These are phyloP conservation scores for Sinodicranocentrus sp. DNA, from an alignment of 2,888 invertebrate genomes.

Conservation along the genomic window DNA sequence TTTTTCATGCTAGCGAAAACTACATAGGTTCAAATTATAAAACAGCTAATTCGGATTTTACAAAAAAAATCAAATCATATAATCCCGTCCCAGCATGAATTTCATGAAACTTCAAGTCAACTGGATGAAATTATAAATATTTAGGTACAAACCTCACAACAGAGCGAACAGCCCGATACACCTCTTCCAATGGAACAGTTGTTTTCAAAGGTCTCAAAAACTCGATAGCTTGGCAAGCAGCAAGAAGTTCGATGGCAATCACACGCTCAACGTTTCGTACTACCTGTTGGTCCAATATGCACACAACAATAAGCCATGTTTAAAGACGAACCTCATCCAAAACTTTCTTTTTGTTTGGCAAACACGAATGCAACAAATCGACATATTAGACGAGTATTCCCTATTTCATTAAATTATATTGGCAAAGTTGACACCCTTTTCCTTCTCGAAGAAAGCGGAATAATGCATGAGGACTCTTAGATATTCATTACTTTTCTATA, in stretches of 20 bases:
- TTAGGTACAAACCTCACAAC: slow-evolving; percentile 79
- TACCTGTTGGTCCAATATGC: slow-evolving; percentile 77
- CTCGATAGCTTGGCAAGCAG: slow-evolving; percentile 85
- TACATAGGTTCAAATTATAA: too few species aligned
- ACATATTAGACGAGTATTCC: too few species aligned
- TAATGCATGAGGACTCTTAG: background rate
- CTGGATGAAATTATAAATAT: too few species aligned
- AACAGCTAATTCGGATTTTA: too few species aligned
- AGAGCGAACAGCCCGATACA: slow-evolving; percentile 82
- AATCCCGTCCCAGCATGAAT: too few species aligned
- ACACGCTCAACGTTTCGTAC: slow-evolving; percentile 82
- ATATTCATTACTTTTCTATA: background rate
- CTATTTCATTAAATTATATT: slow-evolving; percentile 2
- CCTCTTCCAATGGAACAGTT: slow-evolving; percentile 83
- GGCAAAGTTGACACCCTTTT: background rate
- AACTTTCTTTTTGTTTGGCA: too few species aligned
- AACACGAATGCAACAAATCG: too few species aligned
- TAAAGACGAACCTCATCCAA: too few species aligned
- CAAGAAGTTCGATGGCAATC: slow-evolving; percentile 83
- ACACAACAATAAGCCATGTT: too few species aligned
- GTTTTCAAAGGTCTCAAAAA: slow-evolving; percentile 83
- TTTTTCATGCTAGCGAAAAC: too few species aligned
- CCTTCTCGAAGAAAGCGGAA: background rate
- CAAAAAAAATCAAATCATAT: too few species aligned
- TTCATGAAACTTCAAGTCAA: too few species aligned